Conservation (phyloP, 92 coral and sea anemone species). For the Virgularia gustaviana region DNA sequence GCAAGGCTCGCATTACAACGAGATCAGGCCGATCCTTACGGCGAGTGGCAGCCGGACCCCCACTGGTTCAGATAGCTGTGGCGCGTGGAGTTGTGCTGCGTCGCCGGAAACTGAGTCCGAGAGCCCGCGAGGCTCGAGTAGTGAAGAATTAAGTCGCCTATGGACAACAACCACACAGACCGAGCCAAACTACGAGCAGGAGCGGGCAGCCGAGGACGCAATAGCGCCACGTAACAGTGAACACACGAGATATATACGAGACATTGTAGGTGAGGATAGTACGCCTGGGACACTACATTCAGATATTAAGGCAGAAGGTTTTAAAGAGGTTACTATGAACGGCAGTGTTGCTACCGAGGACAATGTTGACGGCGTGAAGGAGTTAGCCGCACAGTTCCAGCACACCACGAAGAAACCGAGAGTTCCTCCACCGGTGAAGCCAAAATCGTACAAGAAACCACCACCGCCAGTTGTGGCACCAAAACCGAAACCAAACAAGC, state of each 20-base stretch:
- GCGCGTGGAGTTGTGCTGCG: too few species aligned
- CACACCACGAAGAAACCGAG: conserved; percentile 36
- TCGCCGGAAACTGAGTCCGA: too few species aligned
- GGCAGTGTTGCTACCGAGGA: conserved; percentile 19
- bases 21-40: not conserved
- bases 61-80: too few species aligned
- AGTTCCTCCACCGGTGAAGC: conserved; percentile 82
- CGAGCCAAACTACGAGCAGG: too few species aligned
- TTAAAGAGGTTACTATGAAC: conserved; percentile 1
- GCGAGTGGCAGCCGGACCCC: not conserved
- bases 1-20: conserved; percentile 10
- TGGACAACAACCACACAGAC: too few species aligned
- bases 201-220: too few species aligned
- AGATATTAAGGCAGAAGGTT: not conserved
- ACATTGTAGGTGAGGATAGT: not conserved
- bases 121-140: too few species aligned
- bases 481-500: conserved; percentile 18
- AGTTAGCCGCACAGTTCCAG: conserved; percentile 26
- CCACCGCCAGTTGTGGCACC: conserved; percentile 55
- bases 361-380: conserved; percentile 40
- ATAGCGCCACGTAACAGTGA: too few species aligned
- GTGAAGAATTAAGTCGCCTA: too few species aligned
- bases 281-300: not conserved
- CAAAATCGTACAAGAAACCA: conserved; percentile 69
- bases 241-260: too few species aligned